Evolutionary conservation across 2,797 vertebrate genomes (phyloP).

Genomic region (Octomys mimax): DNA sequence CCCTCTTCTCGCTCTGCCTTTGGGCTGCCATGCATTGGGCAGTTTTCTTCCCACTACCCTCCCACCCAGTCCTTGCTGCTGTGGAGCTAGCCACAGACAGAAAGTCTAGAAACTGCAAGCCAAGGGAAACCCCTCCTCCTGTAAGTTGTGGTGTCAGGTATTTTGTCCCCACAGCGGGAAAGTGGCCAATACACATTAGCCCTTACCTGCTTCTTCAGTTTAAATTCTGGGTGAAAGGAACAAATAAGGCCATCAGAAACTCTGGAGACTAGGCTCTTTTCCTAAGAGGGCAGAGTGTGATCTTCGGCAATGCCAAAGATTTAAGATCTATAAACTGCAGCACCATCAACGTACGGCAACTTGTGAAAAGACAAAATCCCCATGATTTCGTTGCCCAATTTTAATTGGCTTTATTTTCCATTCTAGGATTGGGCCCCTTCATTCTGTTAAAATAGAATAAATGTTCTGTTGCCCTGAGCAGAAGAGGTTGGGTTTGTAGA

Average conservation of each 20-base stretch:
- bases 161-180: background rate
- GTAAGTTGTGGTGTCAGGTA: background rate
- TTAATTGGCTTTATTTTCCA: background rate
- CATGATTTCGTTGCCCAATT: background rate
- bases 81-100: background rate
- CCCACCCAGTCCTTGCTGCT: background rate
- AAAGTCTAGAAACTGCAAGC: background rate
- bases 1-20: background rate
- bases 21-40: background rate
- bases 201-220: background rate
- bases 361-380: background rate
- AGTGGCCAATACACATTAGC: background rate
- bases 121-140: background rate
- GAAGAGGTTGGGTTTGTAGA: background rate
- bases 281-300: background rate
- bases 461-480: background rate
- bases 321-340: background rate
- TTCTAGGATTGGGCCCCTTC: background rate
- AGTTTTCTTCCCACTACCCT: background rate
- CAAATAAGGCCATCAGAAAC: background rate
- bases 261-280: background rate
- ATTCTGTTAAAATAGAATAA: background rate
- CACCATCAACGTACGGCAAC: background rate
- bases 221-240: background rate
- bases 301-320: background rate